Evolutionary conservation across 2,888 invertebrate species (phyloP).

Genomic region (Encarsia formosa): DNA sequence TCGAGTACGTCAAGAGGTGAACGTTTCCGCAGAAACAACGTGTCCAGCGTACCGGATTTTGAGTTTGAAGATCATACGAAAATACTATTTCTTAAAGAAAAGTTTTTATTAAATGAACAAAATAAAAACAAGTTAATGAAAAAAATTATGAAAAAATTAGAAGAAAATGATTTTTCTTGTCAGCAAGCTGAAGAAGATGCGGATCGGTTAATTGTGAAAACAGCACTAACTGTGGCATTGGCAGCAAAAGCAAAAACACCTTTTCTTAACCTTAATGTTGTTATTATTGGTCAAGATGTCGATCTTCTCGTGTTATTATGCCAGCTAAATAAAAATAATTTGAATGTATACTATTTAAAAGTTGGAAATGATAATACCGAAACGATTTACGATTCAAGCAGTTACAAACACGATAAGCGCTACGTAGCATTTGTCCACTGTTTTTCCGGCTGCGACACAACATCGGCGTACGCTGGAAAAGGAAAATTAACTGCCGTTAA

Average conservation of each 20-base stretch:
- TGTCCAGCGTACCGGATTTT: conserved; percentile 1
- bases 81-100: conserved; percentile 36
- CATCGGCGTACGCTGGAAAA: too few species aligned
- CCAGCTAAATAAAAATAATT: conserved; percentile 31
- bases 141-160: conserved; percentile 22
- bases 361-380: too few species aligned
- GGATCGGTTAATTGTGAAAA: conserved; percentile 31
- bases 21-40: conserved; percentile 1
- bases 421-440: too few species aligned
- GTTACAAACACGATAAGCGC: too few species aligned
- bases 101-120: conserved; percentile 23
- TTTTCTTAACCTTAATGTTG: conserved; percentile 26
- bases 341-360: conserved; percentile 21
- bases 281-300: conserved; percentile 29
- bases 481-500: too few species aligned
- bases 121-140: conserved; percentile 36
- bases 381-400: too few species aligned
- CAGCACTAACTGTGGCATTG: conserved; percentile 29
- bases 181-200: conserved; percentile 35
- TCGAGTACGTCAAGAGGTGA: conserved; percentile 2
- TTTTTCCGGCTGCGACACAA: too few species aligned
- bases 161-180: conserved; percentile 30
- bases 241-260: conserved; percentile 20
- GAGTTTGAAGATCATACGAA: conserved; percentile 33
- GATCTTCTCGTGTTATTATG: conserved; percentile 35